phyloP scores from a whole-genome alignment of 2,888 invertebrate species.

The Pachydiplax longipennis region DNA sequence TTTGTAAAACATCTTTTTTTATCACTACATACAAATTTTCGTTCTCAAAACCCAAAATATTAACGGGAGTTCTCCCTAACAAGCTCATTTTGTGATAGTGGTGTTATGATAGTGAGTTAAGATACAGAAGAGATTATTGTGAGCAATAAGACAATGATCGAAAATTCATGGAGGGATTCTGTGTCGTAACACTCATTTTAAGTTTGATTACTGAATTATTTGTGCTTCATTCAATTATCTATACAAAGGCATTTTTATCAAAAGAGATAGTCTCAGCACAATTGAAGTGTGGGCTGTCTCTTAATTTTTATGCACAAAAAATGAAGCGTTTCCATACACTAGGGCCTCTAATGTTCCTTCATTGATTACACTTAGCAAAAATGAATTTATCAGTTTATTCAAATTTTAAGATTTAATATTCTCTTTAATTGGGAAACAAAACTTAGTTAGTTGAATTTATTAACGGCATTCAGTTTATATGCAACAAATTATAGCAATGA shows the following conservation, averaged over 20 bases:
- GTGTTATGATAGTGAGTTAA: slow-evolving; percentile 29
- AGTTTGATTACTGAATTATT: slow-evolving; percentile 28
- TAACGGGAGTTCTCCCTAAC: slow-evolving; percentile 21
- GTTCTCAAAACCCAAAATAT: slow-evolving; percentile 21
- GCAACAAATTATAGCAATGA: neutral
- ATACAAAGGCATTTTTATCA: slow-evolving; percentile 35
- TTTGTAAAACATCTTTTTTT: slow-evolving; percentile 3
- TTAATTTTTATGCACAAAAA: neutral
- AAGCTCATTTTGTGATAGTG: slow-evolving; percentile 40
- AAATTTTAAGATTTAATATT: neutral
- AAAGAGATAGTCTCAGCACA: neutral
- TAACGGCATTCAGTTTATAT: neutral
- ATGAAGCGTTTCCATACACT: slow-evolving; percentile 15
- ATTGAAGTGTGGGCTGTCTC: neutral
- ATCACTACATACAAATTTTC: neutral
- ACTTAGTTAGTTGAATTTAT: neutral
- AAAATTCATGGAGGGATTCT: slow-evolving; percentile 40
- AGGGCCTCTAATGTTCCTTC: neutral
- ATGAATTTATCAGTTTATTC: neutral
- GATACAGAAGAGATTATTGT: slow-evolving; percentile 31
- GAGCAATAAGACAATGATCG: slow-evolving; percentile 37
- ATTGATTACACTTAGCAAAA: neutral
- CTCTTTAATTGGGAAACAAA: neutral
- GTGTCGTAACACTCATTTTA: slow-evolving; percentile 13
- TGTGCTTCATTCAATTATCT: slow-evolving; percentile 31